These are phyloP conservation scores for Cacoxenus indagator DNA, from an alignment of 2,888 invertebrate species.

Conservation along the genomic window DNA sequence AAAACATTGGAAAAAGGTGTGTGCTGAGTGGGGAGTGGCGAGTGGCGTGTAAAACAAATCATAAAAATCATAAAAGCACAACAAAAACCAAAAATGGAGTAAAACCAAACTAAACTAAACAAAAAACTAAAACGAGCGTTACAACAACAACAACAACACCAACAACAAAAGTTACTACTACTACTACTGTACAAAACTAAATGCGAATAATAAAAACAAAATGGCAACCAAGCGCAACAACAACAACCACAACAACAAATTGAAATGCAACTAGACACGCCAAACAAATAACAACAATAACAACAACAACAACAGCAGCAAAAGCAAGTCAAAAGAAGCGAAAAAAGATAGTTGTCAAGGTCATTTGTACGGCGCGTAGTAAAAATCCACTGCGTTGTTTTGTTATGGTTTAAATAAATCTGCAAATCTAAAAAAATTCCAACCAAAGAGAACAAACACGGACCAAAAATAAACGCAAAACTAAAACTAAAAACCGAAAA, in stretches of 20 bases:
- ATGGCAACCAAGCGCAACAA: neutral
- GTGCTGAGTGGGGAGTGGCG: too few relatives aligned
- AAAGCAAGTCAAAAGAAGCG: neutral
- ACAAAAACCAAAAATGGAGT: neutral
- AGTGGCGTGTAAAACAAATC: neutral
- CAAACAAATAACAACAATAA: neutral
- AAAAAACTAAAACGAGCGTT: neutral
- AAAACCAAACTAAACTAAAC: neutral
- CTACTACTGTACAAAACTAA: too few relatives aligned
- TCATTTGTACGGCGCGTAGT: conserved; percentile 2
- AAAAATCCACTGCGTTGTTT: neutral
- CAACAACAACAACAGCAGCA: conserved; percentile 1
- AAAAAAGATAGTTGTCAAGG: conserved; percentile 26
- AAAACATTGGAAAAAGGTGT: neutral
- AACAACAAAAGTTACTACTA: neutral
- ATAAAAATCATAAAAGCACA: neutral
- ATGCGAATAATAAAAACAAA: neutral
- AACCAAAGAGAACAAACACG: conserved; percentile 34
- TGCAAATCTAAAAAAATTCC: neutral
- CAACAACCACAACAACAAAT: conserved; percentile 8
- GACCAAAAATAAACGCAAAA: conserved; percentile 20
- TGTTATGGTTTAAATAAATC: conserved; percentile 8
- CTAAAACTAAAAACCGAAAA: conserved; percentile 51
- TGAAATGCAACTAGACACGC: neutral
- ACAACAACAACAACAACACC: neutral